Percentiles rank a stretch among this genome's conserved stretches.
Conservation (phyloP, 53 echinoderm and acorn worm genomes). For the Hippasteria phrygiana region DNA sequence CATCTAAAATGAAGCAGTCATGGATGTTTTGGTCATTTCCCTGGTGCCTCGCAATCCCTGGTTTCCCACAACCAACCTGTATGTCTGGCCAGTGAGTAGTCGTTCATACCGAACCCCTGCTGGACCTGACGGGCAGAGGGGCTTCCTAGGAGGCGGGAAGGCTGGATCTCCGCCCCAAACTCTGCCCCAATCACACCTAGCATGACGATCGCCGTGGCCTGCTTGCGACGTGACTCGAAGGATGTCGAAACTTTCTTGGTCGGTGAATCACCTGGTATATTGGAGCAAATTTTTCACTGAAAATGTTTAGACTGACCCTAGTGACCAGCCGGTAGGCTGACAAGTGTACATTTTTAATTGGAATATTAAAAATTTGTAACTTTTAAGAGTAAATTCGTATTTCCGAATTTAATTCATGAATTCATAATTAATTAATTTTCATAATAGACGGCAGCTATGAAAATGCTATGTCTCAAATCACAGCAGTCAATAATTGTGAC, state of each 20-base stretch:
- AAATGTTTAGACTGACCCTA: too few species aligned
- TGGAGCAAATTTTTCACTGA: not conserved
- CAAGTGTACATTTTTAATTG: too few species aligned
- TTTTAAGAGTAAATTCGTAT: too few species aligned
- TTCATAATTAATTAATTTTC: too few species aligned
- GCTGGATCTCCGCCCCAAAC: conserved; percentile 98
- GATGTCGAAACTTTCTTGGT: conserved; percentile 91
- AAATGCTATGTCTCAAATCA: too few species aligned
- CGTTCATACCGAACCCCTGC: conserved; percentile 92
- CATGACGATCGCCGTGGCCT: conserved; percentile 99
- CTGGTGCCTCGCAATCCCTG: not conserved
- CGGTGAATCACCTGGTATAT: conserved; percentile 86
- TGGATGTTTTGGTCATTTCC: too few species aligned
- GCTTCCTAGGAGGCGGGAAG: conserved; percentile 74
- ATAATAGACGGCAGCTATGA: too few species aligned
- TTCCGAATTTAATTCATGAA: too few species aligned
- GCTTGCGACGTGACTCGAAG: conserved; percentile 96
- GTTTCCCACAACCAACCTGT: conserved; percentile 73
- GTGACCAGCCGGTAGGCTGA: too few species aligned
- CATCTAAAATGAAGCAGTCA: too few species aligned
- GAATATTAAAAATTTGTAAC: too few species aligned
- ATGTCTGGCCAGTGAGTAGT: conserved; percentile 97
- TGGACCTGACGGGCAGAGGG: conserved; percentile 81
- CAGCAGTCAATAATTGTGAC: too few species aligned
- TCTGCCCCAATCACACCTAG: conserved; percentile 98